Conservation (phyloP, 1,140 invertebrate genomes). For the Leptopilina clavipes region DNA sequence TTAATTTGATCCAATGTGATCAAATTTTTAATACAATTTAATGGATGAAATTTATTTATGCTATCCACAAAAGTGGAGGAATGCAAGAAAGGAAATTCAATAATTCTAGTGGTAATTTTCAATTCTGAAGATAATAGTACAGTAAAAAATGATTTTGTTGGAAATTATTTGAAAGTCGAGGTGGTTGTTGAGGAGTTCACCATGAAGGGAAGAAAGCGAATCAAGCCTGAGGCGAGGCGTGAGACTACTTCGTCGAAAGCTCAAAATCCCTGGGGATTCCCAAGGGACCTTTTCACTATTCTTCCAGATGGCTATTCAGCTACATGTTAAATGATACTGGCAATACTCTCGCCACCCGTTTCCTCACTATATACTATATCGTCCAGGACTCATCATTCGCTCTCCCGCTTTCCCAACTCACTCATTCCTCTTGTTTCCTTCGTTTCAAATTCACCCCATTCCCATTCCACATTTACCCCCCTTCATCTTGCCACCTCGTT, state of each 20-base stretch:
- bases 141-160: not conserved
- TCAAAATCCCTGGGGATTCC: constrained; percentile 31
- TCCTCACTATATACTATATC: constrained; percentile 46
- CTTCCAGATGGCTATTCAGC: constrained; percentile 61
- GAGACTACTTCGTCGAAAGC: constrained; percentile 15
- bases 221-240: constrained; percentile 16
- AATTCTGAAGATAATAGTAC: not conserved
- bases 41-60: no score
- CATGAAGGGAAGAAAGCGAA: constrained; percentile 4
- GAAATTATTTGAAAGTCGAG: constrained; percentile 24
- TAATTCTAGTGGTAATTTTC: not conserved
- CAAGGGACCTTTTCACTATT: constrained; percentile 47
- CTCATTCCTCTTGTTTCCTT: constrained; percentile 35
- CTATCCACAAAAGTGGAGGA: no score
- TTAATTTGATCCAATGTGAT: no score
- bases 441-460: constrained; percentile 35
- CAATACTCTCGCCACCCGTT: not conserved
- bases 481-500: constrained; percentile 54
- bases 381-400: constrained; percentile 59
- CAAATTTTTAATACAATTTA: no score
- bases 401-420: constrained; percentile 37
- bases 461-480: constrained; percentile 45
- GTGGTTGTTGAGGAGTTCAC: not conserved
- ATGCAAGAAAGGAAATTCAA: no score
- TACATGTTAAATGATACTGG: constrained; percentile 60